A percentile compares a stretch with the other conserved stretches of the same genome.
Evolutionary conservation across 2,888 invertebrate species (phyloP).

Genomic region (Orthosia incerta): DNA sequence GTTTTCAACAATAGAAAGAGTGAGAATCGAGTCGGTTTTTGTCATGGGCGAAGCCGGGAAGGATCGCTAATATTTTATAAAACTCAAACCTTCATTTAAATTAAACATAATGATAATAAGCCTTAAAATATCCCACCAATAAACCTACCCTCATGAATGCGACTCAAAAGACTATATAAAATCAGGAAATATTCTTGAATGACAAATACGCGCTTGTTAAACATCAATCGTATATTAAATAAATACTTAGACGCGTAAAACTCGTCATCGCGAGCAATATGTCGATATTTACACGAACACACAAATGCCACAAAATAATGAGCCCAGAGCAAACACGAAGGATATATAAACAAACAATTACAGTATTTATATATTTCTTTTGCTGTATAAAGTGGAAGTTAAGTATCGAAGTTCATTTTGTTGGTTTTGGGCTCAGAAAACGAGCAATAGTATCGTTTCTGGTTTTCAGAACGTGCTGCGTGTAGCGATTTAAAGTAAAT

Average conservation of each 20-base stretch:
- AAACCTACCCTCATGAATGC: not conserved
- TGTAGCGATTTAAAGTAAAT: not conserved
- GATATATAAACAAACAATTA: conserved; percentile 75
- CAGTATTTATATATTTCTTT: conserved; percentile 31
- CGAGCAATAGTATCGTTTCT: not conserved
- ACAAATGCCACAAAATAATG: conserved; percentile 83
- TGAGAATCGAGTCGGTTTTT: no score
- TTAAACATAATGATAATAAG: conserved; percentile 10
- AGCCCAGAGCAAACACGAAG: conserved; percentile 80
- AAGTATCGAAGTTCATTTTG: conserved; percentile 8
- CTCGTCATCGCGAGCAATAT: conserved; percentile 66
- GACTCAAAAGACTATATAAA: conserved; percentile 28
- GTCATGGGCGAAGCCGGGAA: no score
- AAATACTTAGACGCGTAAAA: conserved; percentile 68
- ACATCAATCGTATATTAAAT: conserved; percentile 72
- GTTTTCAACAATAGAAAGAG: no score
- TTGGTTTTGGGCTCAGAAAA: not conserved
- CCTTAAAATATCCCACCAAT: conserved; percentile 2
- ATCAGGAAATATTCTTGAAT: conserved; percentile 50
- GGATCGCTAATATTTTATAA: no score
- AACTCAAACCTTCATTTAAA: not conserved
- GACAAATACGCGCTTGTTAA: conserved; percentile 64
- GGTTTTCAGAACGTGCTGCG: not conserved
- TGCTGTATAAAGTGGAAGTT: conserved; percentile 18
- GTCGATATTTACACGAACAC: conserved; percentile 78